Evolutionary conservation across 2,797 vertebrate species (phyloP).

Genomic region (Harpagifer antarcticus): DNA sequence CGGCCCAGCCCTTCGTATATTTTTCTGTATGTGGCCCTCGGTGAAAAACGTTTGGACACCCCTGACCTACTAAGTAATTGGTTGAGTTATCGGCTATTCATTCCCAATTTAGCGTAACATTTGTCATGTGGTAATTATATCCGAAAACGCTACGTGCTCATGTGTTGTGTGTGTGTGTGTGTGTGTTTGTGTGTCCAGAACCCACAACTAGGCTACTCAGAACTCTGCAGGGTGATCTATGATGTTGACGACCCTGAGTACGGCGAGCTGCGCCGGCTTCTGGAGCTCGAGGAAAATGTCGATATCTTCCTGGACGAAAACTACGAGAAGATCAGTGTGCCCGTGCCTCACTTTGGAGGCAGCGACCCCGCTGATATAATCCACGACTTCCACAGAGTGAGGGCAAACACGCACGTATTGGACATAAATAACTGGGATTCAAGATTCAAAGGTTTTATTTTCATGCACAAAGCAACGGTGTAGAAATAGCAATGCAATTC

Average conservation of each 20-base stretch:
- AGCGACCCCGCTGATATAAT: conserved; percentile 95
- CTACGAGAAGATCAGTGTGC: conserved; percentile 93
- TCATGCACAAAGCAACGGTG: no score
- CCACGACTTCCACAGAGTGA: conserved; percentile 83
- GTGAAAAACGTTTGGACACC: no score
- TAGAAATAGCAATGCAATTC: no score
- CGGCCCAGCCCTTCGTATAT: no score
- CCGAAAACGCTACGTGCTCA: background rate
- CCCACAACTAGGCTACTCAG: conserved; percentile 88
- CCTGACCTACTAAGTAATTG: background rate
- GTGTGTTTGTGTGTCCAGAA: conserved; percentile 72
- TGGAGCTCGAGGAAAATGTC: conserved; percentile 94
- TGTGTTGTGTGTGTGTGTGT: conserved; percentile 1
- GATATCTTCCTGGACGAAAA: conserved; percentile 93
- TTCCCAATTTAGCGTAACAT: background rate
- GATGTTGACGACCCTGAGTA: conserved; percentile 86
- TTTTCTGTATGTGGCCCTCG: no score
- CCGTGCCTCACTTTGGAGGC: conserved; percentile 92
- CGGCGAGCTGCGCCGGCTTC: conserved; percentile 84
- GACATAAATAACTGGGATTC: background rate
- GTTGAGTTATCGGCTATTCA: background rate
- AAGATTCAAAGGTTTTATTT: no score
- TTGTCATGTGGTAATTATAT: background rate
- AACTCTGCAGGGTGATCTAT: conserved; percentile 91
- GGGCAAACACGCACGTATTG: background rate